Evolutionary conservation across 2,888 invertebrate genomes (phyloP).

Genomic region (Pristionchus japonicus): DNA sequence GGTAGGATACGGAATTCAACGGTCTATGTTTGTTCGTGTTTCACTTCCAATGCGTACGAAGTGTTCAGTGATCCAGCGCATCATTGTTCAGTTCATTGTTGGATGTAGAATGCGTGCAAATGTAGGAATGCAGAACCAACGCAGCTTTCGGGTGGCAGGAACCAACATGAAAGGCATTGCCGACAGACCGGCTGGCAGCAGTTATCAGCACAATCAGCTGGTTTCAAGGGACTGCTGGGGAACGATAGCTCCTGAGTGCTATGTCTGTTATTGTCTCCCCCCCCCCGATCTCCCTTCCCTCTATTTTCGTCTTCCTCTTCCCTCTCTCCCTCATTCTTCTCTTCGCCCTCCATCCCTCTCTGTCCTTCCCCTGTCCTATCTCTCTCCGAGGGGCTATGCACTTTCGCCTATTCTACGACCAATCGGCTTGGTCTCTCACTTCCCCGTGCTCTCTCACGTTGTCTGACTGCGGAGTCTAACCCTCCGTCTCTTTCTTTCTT

Average conservation of each 20-base stretch:
- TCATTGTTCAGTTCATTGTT: background rate
- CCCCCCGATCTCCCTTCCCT: background rate
- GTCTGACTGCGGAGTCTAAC: no score
- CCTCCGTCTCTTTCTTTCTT: background rate
- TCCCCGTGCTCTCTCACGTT: no score
- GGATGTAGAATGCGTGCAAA: background rate
- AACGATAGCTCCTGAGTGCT: background rate
- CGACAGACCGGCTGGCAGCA: background rate
- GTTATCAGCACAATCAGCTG: background rate
- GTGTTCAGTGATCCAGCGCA: background rate
- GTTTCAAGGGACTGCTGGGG: background rate
- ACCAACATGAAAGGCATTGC: background rate
- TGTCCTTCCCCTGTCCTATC: constrained; percentile 37
- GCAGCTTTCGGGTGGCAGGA: background rate
- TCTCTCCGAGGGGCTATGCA: background rate
- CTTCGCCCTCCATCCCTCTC: constrained; percentile 21
- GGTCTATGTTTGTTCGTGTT: background rate
- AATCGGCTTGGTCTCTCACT: constrained; percentile 7
- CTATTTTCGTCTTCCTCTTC: background rate
- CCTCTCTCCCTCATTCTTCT: background rate
- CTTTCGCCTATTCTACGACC: background rate
- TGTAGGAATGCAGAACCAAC: background rate
- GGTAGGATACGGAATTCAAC: background rate
- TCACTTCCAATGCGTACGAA: no score
- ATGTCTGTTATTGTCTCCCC: background rate